These are phyloP conservation scores for Lepidocolaptes lacrymiger DNA, from an alignment of 2,797 vertebrate species.

Conservation along the genomic window DNA sequence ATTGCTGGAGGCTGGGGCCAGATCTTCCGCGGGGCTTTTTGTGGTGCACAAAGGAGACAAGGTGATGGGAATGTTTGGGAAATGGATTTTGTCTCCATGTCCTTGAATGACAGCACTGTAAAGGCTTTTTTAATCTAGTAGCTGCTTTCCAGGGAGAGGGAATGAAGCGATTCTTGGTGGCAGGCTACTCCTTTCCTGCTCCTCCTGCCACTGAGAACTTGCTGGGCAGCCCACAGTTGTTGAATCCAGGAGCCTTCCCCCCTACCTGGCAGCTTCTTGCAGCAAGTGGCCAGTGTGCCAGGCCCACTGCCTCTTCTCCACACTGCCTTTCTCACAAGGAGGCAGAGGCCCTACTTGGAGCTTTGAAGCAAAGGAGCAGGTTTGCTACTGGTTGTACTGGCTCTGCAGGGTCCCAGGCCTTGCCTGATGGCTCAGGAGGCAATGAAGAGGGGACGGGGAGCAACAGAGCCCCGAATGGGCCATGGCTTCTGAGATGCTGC, in stretches of 20 bases:
- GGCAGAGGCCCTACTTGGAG: not conserved
- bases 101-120: not conserved
- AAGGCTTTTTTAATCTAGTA: not conserved
- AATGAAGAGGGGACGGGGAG: not conserved
- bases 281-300: accelerated
- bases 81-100: not conserved
- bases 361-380: not conserved
- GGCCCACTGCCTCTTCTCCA: not conserved
- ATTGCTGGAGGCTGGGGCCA: not conserved
- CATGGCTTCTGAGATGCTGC: not conserved
- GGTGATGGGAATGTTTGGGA: not conserved
- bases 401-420: not conserved
- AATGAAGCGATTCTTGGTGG: not conserved
- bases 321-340: not conserved
- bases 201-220: not conserved
- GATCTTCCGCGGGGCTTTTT: not conserved
- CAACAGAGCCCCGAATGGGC: not conserved
- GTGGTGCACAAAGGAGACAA: not conserved
- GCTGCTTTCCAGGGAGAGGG: not conserved
- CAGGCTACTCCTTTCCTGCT: not conserved
- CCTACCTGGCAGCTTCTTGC: not conserved
- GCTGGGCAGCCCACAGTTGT: not conserved
- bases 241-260: not conserved
- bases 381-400: not conserved
- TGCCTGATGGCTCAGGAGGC: not conserved